Evolutionary conservation across 1,140 invertebrate species (phyloP), one percentile per base, ranked within the genome.

Genomic region (Papilio polytes): DNA sequence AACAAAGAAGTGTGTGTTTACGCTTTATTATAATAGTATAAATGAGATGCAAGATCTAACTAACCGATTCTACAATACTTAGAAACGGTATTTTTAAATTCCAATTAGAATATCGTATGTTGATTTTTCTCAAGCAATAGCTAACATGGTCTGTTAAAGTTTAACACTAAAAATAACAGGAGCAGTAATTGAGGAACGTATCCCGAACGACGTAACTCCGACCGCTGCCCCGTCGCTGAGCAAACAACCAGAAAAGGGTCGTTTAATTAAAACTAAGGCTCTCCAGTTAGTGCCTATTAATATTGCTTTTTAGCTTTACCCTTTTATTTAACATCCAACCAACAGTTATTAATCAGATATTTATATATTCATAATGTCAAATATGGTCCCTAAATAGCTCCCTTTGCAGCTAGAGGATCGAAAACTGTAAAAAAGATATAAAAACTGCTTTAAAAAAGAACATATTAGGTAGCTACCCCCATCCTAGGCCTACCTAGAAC

Each of bases 241-340:
- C 63, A 63, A 63, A 63, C 59, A 63, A 13, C 22, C 22, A 26
- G 59, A 70, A 70, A 70, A 70, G 63, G 63, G 22, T 36, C 22
- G 26, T 70, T 36, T 70, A 70, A 70, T 70, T 70, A 70, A 70
- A 70, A 70, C 63, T 63, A 63, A 63, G 26, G 26, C 22, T 26
- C 59, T 26, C 22, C 10, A 26, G 63, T 70, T 31, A 70, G 63
- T 63, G 22, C 10, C 59, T 63, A 70, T 70, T 70, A 66, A 66
- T 66, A 70, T 70, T 70, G 26, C 26, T 31, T 70, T 70, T 31
- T 70, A 70, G 13, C 13, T 31, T 15, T 70, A 59, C 20, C 56
- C 18, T 70, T 31, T 36, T 26, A 66, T 66, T 66, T 66, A 22
- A 22, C 20, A 22, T 26, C 13, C 22, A 66, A 66, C 59, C 59